phyloP scores from a whole-genome alignment of 2,888 invertebrate species.

The Drosophila affinis region DNA sequence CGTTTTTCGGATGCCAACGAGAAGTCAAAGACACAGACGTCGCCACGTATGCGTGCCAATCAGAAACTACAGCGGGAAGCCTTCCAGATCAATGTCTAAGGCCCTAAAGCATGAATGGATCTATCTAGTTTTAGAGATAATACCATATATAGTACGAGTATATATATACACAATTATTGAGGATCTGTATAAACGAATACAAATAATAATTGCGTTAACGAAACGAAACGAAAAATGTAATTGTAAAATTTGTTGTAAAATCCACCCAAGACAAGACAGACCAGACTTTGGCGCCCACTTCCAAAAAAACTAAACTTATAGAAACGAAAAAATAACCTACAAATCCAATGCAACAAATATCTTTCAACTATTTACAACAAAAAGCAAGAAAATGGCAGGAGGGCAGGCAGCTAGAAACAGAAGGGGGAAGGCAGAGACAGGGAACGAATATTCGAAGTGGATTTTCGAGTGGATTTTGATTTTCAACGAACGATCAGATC shows the following conservation, averaged over 20 bases:
- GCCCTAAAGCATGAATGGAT: slow-evolving; percentile 13
- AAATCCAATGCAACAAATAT: slow-evolving; percentile 14
- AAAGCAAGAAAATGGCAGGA: slow-evolving; percentile 11
- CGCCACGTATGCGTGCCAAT: slow-evolving; percentile 84
- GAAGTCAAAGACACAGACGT: slow-evolving; percentile 83
- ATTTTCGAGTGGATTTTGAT: slow-evolving; percentile 60
- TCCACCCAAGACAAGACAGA: slow-evolving; percentile 49
- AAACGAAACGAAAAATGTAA: slow-evolving; percentile 39
- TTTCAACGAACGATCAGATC: slow-evolving; percentile 48
- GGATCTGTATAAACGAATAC: slow-evolving; percentile 15
- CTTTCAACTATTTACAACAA: slow-evolving; percentile 51
- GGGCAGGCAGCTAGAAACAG: neutral
- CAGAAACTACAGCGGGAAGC: slow-evolving; percentile 87
- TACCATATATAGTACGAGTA: slow-evolving; percentile 25
- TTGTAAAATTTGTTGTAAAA: slow-evolving; percentile 66
- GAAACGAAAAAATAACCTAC: slow-evolving; percentile 5
- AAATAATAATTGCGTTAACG: slow-evolving; percentile 12
- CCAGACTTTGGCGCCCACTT: slow-evolving; percentile 22
- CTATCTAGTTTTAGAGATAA: slow-evolving; percentile 46
- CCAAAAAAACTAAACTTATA: slow-evolving; percentile 17
- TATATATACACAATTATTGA: slow-evolving; percentile 25
- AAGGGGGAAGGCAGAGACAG: slow-evolving; percentile 6
- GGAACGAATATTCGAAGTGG: slow-evolving; percentile 31
- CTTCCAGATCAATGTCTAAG: slow-evolving; percentile 91
- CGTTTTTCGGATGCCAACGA: slow-evolving; percentile 90